Evolutionary conservation across 2,888 invertebrate species (phyloP), one percentile per base, ranked within the genome.

Genomic region (Xanthorhoe spadicearia): DNA sequence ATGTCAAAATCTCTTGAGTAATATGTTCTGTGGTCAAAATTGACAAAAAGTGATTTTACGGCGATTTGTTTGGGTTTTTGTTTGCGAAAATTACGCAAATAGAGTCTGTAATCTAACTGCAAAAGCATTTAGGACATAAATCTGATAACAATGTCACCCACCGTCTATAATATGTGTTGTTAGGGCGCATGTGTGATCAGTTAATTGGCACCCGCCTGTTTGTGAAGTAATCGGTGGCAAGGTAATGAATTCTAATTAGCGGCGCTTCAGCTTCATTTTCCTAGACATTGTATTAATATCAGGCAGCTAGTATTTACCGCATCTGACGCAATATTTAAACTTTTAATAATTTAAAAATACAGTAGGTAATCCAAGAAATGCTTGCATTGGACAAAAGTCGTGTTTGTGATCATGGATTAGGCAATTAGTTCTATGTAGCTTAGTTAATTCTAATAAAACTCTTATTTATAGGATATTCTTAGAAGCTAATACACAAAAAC

Each of bases 11-110:
- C 28, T 6, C n/a, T n/a, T n/a, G n/a, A n/a, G n/a, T n/a, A n/a
- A n/a, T n/a, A n/a, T n/a, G n/a, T n/a, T n/a, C n/a, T n/a, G n/a
- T n/a, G n/a, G n/a, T n/a, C 32, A 49, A 18, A 52, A 55, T 51
- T 59, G 51, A 32, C 53, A 64, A 60, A 46, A 48, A 50, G 2
- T 28, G 19, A 19, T 46, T 60, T 18, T 19, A 35, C 9, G 18
- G 49, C 48, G 62, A 66, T 51, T 67, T 59, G 62, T 67, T 67
- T 63, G 52, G 59, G 50, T 56, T 62, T 55, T 54, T 17, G 52
- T 61, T 54, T 53, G 19, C 52, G 35, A 51, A 23, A 49, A 53
- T 15, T 57, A 23, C 9, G n/a, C 48, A 46, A 57, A 19, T 63
- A n/a, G 13, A 4, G 4, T 10, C 51, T 8, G 7, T 2, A 53